These are phyloP conservation scores for Hydrocynus forskahlii DNA, from an alignment of 2,797 vertebrate genomes.

Conservation along the genomic window DNA sequence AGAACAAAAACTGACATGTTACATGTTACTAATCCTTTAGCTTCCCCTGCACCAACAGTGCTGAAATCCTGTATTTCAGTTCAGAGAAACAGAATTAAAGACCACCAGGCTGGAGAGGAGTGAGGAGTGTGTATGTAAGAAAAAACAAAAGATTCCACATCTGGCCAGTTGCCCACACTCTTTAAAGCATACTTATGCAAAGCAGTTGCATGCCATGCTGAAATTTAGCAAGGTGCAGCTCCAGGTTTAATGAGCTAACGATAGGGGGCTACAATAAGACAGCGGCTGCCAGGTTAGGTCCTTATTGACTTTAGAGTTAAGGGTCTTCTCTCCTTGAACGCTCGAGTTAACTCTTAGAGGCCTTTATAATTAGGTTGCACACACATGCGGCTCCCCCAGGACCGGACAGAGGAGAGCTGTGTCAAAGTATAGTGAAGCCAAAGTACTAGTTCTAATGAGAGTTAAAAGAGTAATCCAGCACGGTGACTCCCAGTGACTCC, in stretches of 20 bases:
- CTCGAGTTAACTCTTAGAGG: background rate
- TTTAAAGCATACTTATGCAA: constrained; percentile 2
- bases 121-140: constrained; percentile 55
- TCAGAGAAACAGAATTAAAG: constrained; percentile 71
- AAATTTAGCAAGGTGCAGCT: background rate
- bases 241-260: constrained; percentile 9
- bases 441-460: background rate
- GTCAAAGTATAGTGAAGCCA: background rate
- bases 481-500: background rate
- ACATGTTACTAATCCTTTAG: constrained; percentile 40
- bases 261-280: background rate
- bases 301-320: constrained; percentile 3
- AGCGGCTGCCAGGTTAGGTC: background rate
- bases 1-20: background rate
- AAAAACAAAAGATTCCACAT: constrained; percentile 40
- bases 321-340: background rate
- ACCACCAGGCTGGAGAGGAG: constrained; percentile 61
- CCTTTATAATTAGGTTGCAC: background rate
- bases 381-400: background rate
- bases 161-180: constrained; percentile 18
- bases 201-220: background rate
- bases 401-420: background rate
- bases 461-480: background rate
- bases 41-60: constrained; percentile 72
- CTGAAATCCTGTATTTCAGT: constrained; percentile 68